Conservation (phyloP, 1,140 invertebrate species). For the Drosophila pallidifrons region DNA sequence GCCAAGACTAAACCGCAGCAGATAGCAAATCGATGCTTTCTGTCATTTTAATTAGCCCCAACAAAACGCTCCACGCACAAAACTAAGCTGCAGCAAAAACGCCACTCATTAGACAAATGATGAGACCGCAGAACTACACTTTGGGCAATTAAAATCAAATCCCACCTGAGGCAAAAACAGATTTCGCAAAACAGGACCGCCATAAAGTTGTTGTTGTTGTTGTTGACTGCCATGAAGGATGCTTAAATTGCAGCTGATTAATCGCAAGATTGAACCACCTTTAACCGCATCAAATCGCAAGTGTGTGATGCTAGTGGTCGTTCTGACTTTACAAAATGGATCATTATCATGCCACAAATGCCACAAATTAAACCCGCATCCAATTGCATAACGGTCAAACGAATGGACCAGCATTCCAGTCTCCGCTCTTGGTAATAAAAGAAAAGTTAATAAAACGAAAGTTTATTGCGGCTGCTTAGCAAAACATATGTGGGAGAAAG, state of each 20-base stretch:
- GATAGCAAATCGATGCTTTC: neutral
- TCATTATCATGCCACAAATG: slow-evolving; percentile 12
- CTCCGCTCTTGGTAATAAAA: neutral
- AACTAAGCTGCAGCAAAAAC: neutral
- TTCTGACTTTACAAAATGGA: neutral
- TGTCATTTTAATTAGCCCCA: slow-evolving; percentile 4
- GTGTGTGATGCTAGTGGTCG: neutral
- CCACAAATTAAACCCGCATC: neutral
- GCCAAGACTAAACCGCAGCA: neutral
- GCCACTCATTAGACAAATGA: slow-evolving; percentile 12
- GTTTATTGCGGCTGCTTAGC: neutral
- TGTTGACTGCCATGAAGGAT: neutral
- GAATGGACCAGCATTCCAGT: neutral
- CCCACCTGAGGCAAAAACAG: slow-evolving; percentile 3
- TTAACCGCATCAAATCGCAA: slow-evolving; percentile 16
- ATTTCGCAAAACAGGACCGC: neutral
- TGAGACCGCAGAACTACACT: neutral
- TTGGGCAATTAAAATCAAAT: neutral
- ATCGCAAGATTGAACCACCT: slow-evolving; percentile 4
- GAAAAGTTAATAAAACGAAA: neutral
- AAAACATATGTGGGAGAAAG: neutral
- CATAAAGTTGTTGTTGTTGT: neutral
- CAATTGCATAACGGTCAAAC: neutral
- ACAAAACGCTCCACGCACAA: too few relatives aligned
- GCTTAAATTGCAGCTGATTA: neutral